Percentiles rank a stretch among this genome's conserved stretches.
These are phyloP conservation scores for Tetrax tetrax DNA, from an alignment of 2,113 vertebrate species.

Conservation along the genomic window DNA sequence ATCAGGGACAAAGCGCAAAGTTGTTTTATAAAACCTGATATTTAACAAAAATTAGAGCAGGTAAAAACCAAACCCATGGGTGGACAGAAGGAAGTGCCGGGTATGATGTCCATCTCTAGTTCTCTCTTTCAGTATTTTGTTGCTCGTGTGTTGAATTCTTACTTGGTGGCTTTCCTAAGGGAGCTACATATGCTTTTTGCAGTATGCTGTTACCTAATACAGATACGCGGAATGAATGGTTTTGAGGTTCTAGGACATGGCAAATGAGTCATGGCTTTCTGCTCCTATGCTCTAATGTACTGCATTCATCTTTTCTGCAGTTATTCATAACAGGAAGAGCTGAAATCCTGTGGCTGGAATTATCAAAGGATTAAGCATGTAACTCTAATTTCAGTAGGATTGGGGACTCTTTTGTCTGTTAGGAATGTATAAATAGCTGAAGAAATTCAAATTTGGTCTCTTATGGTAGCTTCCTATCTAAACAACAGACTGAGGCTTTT, in stretches of 20 bases:
- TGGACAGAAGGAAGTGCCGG: background rate
- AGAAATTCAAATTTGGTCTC: background rate
- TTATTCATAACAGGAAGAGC: background rate
- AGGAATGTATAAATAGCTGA: background rate
- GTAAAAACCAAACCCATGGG: background rate
- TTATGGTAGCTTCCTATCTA: background rate
- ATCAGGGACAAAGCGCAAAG: accelerated
- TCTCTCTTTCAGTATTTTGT: background rate
- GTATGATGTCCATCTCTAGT: background rate
- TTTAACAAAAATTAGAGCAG: background rate
- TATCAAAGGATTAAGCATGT: background rate
- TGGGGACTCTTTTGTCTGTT: background rate
- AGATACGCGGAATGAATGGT: background rate
- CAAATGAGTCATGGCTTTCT: background rate
- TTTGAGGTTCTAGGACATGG: background rate
- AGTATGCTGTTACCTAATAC: background rate
- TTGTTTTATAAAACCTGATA: background rate
- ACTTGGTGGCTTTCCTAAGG: background rate
- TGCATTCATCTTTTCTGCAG: background rate
- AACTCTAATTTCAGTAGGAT: background rate
- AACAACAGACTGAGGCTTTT: background rate
- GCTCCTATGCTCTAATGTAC: background rate
- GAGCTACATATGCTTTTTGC: background rate
- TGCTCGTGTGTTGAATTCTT: background rate
- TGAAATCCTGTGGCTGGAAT: background rate